Evolutionary conservation across 2,888 invertebrate species (phyloP), one percentile per base, ranked within the genome.

Genomic region (Standfussiana lucernea): DNA sequence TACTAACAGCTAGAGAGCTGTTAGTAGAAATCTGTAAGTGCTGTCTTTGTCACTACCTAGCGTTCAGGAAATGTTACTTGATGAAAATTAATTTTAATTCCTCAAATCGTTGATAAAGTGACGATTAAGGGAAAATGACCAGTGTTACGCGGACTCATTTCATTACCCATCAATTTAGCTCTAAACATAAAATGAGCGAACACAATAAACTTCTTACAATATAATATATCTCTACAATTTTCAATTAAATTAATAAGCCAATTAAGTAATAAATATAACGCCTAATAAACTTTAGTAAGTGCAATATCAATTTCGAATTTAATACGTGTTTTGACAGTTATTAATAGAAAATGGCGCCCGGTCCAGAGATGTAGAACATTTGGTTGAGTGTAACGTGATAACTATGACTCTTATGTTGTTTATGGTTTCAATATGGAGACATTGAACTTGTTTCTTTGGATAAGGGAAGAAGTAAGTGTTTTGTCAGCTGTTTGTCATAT

Each of bases 281-380:
- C 15, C 32, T 68, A 59, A 71, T 80, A 76, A 73, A 76, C 75
- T 68, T 59, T 64, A 73, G 59, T 84, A 61, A 83, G 50, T 80
- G 76, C 64, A 67, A 15, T 84, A 83, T 76, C 74, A 67, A 84
- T 83, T 81, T 74, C 45, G 1, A 74, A 73, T 65, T 84, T 75
- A 84, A 70, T 84, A 72, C 50, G 47, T 84, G 83, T 84, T 84
- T 84, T 83, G 85, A 73, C 83, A 80, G 67, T 73, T 81, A 68
- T 68, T 77, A 80, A 73, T 84, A 83, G 75, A 83, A 79, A 75
- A 84, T 83, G 81, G 81, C 76, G 83, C 62, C 68, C n/a, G 32
- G 18, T 45, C 47, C 59, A 61, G 80, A 69, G 82, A 82, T 62
- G 53, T 8, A 21, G n/a, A 84, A 82, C 84, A 84, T 69, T 84